phyloP scores from a whole-genome alignment of 2,888 invertebrate genomes.

The Sminthurides aquaticus region DNA sequence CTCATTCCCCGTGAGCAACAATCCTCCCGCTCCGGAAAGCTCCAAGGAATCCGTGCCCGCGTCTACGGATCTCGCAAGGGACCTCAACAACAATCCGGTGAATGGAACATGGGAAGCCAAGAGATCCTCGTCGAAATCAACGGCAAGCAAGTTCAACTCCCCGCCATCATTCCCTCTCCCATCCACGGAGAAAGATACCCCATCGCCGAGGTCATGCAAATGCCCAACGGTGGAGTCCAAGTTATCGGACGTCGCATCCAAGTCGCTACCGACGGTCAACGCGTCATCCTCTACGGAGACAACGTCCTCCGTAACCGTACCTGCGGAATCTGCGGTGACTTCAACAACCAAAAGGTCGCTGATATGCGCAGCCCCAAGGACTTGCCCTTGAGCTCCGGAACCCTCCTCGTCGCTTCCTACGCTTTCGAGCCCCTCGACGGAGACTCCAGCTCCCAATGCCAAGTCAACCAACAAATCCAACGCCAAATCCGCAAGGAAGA shows the following conservation, averaged over 20 bases:
- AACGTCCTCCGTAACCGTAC: slow-evolving; percentile 38
- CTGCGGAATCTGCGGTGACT: slow-evolving; percentile 43
- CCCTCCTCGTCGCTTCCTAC: slow-evolving; percentile 39
- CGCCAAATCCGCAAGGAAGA: slow-evolving; percentile 37
- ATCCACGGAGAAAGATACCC: slow-evolving; percentile 14
- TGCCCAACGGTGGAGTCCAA: slow-evolving; percentile 41
- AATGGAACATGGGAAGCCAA: neutral
- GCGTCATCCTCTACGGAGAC: slow-evolving; percentile 31
- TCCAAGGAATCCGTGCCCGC: neutral
- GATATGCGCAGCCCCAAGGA: slow-evolving; percentile 39
- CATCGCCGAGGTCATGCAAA: slow-evolving; percentile 34
- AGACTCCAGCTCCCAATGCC: slow-evolving; percentile 25
- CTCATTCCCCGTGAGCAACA: slow-evolving; percentile 21
- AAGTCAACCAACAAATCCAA: slow-evolving; percentile 26
- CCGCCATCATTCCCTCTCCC: slow-evolving; percentile 25
- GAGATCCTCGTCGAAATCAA: slow-evolving; percentile 31
- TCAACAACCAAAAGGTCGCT: slow-evolving; percentile 40
- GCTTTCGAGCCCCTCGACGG: slow-evolving; percentile 21
- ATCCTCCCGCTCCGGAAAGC: neutral
- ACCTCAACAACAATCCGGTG: slow-evolving; percentile 14
- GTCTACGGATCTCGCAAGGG: slow-evolving; percentile 5
- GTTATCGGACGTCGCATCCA: slow-evolving; percentile 33
- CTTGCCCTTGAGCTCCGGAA: slow-evolving; percentile 36
- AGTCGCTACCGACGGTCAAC: slow-evolving; percentile 36
- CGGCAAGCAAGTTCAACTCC: slow-evolving; percentile 34